These are phyloP conservation scores for human DNA, from an alignment of 2,113 vertebrate genomes.

Conservation along the genomic window GRCh38 chr3:168366001-168366500, in stretches of 20 bases:
- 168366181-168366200: background rate
- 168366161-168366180: background rate
- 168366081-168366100: background rate
- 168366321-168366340: background rate
- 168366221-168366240: background rate
- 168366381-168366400: constrained; percentile 6
- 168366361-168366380: background rate
- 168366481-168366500: constrained; percentile 18
- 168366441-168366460: constrained; percentile 5
- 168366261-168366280: background rate
- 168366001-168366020: background rate
- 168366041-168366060: background rate
- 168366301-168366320: background rate
- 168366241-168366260: constrained; percentile 3
- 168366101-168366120: background rate
- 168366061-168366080: background rate
- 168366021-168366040: background rate
- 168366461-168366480: background rate
- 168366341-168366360: background rate
- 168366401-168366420: constrained; percentile 15
- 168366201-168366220: background rate
- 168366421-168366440: background rate
- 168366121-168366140: background rate
- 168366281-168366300: background rate
- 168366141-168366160: background rate